Evolutionary conservation across 64 coral and sea anemone genomes (phyloP).

Genomic region (Trachythela sp.): DNA sequence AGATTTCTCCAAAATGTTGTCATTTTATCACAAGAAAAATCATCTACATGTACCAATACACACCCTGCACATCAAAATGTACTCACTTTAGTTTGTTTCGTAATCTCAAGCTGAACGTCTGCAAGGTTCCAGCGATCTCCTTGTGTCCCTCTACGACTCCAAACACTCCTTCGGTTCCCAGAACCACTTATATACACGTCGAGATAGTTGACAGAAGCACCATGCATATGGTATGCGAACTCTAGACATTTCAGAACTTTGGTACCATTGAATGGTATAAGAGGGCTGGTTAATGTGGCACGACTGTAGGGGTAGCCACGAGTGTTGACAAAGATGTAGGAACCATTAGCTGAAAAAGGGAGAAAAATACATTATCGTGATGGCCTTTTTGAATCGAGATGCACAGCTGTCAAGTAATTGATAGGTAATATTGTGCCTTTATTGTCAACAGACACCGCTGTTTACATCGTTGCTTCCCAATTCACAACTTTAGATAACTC

Average conservation of each 20-base stretch:
- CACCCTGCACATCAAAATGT: neutral
- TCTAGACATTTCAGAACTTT: neutral
- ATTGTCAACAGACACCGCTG: no score
- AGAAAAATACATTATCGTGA: no score
- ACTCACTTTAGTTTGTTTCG: neutral
- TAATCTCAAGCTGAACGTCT: slow-evolving; percentile 1
- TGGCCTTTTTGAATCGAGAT: no score
- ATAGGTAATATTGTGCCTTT: no score
- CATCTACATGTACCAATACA: no score
- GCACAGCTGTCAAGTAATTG: no score
- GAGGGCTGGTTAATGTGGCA: neutral
- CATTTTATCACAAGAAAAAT: no score
- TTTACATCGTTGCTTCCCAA: no score
- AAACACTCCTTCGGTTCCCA: neutral
- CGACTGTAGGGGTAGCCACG: neutral
- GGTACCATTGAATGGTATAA: neutral
- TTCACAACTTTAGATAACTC: no score
- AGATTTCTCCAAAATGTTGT: no score
- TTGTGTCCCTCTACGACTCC: neutral
- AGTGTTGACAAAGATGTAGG: neutral
- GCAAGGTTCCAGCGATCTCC: neutral
- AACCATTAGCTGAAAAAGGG: neutral
- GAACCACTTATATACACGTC: neutral
- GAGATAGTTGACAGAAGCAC: neutral
- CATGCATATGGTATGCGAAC: slow-evolving; percentile 1